These are phyloP conservation scores for Lates calcarifer DNA, from an alignment of 2,113 vertebrate genomes.

Conservation along the genomic window DNA sequence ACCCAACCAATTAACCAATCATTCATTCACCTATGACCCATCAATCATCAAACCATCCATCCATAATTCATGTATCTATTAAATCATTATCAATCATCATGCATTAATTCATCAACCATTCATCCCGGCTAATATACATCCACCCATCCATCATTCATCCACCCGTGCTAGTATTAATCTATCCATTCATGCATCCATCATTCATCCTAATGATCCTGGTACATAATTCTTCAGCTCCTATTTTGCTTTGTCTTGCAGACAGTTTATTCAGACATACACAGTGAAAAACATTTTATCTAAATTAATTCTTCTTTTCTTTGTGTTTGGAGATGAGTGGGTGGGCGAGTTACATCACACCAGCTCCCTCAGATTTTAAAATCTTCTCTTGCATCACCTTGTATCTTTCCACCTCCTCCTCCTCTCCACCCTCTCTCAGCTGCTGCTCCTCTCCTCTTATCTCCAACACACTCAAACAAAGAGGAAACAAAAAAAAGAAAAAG, in stretches of 20 bases:
- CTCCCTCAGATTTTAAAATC: neutral
- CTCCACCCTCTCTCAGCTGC: conserved; percentile 53
- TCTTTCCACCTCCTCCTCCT: conserved; percentile 53
- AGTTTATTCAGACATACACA: too few relatives aligned
- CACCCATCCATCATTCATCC: neutral
- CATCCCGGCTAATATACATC: too few relatives aligned
- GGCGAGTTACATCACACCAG: conserved; percentile 3
- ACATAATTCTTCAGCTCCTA: too few relatives aligned
- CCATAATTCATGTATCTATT: neutral
- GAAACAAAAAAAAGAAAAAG: conserved; percentile 17
- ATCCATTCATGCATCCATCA: neutral
- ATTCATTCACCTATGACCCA: neutral
- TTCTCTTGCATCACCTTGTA: conserved; percentile 40
- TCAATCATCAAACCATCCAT: neutral
- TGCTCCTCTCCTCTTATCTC: conserved; percentile 80
- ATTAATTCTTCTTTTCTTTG: neutral
- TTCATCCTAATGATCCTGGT: too few relatives aligned
- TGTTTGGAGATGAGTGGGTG: neutral
- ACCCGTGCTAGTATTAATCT: too few relatives aligned
- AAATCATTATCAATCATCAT: neutral
- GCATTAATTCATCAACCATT: neutral
- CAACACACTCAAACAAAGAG: conserved; percentile 79
- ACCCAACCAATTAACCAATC: neutral
- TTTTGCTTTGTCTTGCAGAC: too few relatives aligned
- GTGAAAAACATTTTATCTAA: too few relatives aligned